Evolutionary conservation across 2,888 invertebrate genomes (phyloP), one percentile per base, ranked within the genome.

Genomic region (Melipona bicolor): DNA sequence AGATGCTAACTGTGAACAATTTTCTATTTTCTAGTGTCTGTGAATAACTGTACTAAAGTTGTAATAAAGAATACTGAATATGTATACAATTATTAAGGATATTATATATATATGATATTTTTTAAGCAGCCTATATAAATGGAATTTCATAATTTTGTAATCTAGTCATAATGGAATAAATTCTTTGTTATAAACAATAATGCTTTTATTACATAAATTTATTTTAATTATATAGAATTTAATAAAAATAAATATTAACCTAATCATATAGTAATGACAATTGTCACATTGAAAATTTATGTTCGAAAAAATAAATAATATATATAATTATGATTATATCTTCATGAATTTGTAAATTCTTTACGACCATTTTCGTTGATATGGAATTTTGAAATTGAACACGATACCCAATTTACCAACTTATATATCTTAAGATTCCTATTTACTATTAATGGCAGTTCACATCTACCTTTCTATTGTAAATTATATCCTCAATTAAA

Each of bases 31-130:
- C 49, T n/a, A 24, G 21, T 70, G 49, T 56, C 36, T 83, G 72
- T 79, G 79, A 79, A 84, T 82, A 84, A 54, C n/a, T 71, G 49
- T 84, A 75, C 59, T 82, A 56, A 71, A 68, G 19, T 56, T 71
- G 50, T 71, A 84, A 77, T 77, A 56, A 62, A 82, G 17, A 19
- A 52, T 77, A 59, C 32, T 32, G 15, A 27, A 32, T 77, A 54
- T 32, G 4, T 24, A 15, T 65, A 15, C 65, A 43, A 61, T 17
- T 43, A 50, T 59, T 13, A 62, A 32, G 64, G n/a, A 52, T 64
- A 75, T 70, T 72, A 15, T 27, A 27, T 61, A 61, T 78, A 61
- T 78, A 68, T 71, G 71, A 77, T 78, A 43, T 72, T 77, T 81
- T 74, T 65, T 65, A 74, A 49, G 13, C 4, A 27, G 17, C 15